Percentiles rank a stretch among this genome's conserved stretches.
phyloP scores from a whole-genome alignment of 64 coral and sea anemone genomes.

The Pocillopora verrucosa region DNA sequence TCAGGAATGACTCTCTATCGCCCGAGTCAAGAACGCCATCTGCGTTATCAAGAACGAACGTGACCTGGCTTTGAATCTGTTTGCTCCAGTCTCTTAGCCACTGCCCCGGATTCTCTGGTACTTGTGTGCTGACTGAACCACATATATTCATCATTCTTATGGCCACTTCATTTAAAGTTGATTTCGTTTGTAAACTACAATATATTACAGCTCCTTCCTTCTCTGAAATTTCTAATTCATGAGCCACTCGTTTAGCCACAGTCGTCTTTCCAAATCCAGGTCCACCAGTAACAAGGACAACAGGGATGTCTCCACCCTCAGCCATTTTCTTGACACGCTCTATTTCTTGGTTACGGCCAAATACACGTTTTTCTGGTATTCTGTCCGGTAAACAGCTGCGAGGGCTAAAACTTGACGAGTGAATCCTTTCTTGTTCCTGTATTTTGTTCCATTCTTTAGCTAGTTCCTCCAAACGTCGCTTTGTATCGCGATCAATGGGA shows the following conservation, averaged over 20 bases:
- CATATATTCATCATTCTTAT: constrained; percentile 20
- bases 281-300: constrained; percentile 47
- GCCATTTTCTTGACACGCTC: not conserved
- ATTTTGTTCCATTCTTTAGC: not conserved
- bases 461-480: not conserved
- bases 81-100: constrained; percentile 49
- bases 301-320: not conserved
- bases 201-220: not conserved
- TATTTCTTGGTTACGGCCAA: constrained; percentile 27
- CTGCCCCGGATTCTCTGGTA: constrained; percentile 19
- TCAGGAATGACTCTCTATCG: not conserved
- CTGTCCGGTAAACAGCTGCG: not conserved
- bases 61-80: not conserved
- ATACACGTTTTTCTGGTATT: not conserved
- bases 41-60: constrained; percentile 45
- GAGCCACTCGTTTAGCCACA: constrained; percentile 37
- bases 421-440: no score
- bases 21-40: constrained; percentile 20
- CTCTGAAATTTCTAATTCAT: not conserved
- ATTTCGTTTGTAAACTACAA: constrained; percentile 7
- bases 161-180: constrained; percentile 11
- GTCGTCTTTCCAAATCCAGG: constrained; percentile 67
- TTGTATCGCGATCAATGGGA: not conserved
- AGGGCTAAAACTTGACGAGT: not conserved
- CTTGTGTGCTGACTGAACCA: constrained; percentile 18